Percentiles rank a stretch among this genome's conserved stretches.
Evolutionary conservation across 2,888 invertebrate species (phyloP).

Genomic region (Acanthacorydalis orientalis): DNA sequence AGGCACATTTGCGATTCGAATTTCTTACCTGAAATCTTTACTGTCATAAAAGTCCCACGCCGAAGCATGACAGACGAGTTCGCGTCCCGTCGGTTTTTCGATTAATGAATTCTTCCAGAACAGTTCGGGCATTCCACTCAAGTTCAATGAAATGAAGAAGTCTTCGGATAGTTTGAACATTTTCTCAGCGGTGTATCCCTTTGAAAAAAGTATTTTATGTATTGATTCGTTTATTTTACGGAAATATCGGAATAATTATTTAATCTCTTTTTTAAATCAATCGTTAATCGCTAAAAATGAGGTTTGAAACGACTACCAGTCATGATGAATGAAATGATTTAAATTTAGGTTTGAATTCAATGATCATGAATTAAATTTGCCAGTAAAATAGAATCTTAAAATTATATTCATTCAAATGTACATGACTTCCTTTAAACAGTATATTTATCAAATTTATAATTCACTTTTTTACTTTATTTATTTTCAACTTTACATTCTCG

Average conservation of each 20-base stretch:
- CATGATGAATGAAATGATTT: no score
- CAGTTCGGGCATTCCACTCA: slow-evolving; percentile 59
- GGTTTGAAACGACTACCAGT: no score
- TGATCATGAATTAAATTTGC: no score
- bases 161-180: slow-evolving; percentile 76
- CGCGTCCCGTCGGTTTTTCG: slow-evolving; percentile 48
- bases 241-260: background rate
- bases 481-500: no score
- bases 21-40: slow-evolving; percentile 57
- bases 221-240: background rate
- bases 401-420: no score
- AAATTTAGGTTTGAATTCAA: no score
- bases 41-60: slow-evolving; percentile 78
- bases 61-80: slow-evolving; percentile 71
- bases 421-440: no score
- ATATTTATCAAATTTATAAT: no score
- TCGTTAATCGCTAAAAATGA: background rate
- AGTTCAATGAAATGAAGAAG: slow-evolving; percentile 69
- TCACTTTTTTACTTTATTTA: no score
- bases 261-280: background rate
- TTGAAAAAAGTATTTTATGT: background rate
- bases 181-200: slow-evolving; percentile 1
- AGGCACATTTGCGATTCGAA: background rate
- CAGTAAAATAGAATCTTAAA: no score
- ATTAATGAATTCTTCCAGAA: slow-evolving; percentile 82